Evolutionary conservation across 30 jellyfish, hydroid and myxozoan species (phyloP).

Genomic region (Cassiopea xamachana): DNA sequence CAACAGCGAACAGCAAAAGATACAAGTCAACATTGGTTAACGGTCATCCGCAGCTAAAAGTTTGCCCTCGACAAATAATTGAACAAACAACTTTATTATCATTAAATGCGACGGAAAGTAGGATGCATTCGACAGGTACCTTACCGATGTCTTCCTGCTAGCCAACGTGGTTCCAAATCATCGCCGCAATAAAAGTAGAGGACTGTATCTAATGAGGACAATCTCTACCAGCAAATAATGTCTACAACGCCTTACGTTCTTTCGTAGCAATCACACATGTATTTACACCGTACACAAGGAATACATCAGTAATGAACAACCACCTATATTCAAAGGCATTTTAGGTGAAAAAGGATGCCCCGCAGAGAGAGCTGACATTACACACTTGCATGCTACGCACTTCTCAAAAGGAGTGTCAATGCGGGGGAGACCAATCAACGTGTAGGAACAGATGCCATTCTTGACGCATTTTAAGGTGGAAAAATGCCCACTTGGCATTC

Average conservation of each 20-base stretch:
- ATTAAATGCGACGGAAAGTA: no score
- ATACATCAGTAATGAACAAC: not conserved
- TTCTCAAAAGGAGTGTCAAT: not conserved
- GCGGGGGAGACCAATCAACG: slow-evolving; percentile 16
- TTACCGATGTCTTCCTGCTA: not conserved
- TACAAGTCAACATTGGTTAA: no score
- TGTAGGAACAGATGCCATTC: not conserved
- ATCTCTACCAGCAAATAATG: not conserved
- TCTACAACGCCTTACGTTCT: not conserved
- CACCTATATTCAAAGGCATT: not conserved
- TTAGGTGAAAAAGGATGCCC: not conserved
- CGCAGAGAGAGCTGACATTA: slow-evolving; percentile 13
- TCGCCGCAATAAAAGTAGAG: not conserved
- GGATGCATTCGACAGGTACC: no score
- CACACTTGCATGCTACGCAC: slow-evolving; percentile 13
- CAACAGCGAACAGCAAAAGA: no score
- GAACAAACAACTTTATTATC: no score
- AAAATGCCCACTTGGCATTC: not conserved
- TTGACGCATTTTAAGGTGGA: not conserved
- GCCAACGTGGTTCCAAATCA: slow-evolving; percentile 10
- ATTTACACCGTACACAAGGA: not conserved
- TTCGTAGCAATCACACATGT: not conserved
- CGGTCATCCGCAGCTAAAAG: no score
- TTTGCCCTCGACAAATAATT: no score
- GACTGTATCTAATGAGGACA: not conserved